phyloP scores from a whole-genome alignment of 2,888 invertebrate species.

The Spilarctia lutea region DNA sequence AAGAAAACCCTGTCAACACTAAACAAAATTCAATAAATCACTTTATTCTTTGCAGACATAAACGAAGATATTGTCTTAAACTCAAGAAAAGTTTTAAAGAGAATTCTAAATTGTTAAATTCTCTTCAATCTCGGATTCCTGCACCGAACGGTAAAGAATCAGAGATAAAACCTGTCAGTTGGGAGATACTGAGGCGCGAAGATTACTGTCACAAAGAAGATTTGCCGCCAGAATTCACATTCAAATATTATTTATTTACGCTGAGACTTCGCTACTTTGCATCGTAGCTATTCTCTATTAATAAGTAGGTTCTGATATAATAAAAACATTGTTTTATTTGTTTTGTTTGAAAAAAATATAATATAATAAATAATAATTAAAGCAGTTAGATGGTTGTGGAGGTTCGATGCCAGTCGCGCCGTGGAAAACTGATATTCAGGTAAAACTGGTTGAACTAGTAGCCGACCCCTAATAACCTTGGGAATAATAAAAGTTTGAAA shows the following conservation, averaged over 20 bases:
- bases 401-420: too few relatives aligned
- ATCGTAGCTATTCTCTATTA: conserved; percentile 9
- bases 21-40: conserved; percentile 15
- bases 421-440: too few relatives aligned
- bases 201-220: conserved; percentile 50
- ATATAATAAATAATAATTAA: too few relatives aligned
- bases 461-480: too few relatives aligned
- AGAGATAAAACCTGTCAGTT: conserved; percentile 48
- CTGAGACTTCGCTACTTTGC: conserved; percentile 13
- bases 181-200: conserved; percentile 32
- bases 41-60: conserved; percentile 7
- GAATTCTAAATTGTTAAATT: conserved; percentile 29
- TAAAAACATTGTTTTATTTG: neutral
- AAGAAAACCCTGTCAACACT: neutral
- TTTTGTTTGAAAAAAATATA: neutral
- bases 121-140: conserved; percentile 19
- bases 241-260: conserved; percentile 47
- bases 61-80: conserved; percentile 18
- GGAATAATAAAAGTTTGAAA: neutral
- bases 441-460: too few relatives aligned
- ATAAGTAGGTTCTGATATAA: neutral
- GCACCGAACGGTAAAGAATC: conserved; percentile 35
- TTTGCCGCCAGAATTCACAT: conserved; percentile 40
- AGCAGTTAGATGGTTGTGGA: neutral
- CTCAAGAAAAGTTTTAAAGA: conserved; percentile 29